These are phyloP conservation scores for Archips xylosteana DNA, from an alignment of 2,888 invertebrate species.

Conservation along the genomic window DNA sequence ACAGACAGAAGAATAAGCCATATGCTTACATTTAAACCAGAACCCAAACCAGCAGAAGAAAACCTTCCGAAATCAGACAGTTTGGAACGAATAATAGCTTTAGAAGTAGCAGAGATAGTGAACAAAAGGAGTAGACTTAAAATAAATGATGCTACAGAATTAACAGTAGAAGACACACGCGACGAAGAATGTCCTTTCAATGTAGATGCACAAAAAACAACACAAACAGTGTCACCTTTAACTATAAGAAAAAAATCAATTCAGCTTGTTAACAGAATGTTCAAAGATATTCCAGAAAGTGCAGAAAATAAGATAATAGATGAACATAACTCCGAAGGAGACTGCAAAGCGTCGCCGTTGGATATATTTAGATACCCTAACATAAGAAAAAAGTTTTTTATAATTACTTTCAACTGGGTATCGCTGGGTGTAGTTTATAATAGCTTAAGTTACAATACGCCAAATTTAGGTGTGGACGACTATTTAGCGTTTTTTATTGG, in stretches of 20 bases:
- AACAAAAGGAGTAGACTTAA: constrained; percentile 62
- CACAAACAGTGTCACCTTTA: constrained; percentile 58
- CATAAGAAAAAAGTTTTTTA: constrained; percentile 87
- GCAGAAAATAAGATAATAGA: constrained; percentile 71
- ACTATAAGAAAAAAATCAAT: constrained; percentile 72
- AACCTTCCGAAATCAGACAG: constrained; percentile 52
- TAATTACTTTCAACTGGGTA: constrained; percentile 88
- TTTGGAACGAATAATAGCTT: constrained; percentile 64
- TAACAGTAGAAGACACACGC: constrained; percentile 50
- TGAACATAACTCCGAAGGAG: constrained; percentile 76
- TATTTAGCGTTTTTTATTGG: constrained; percentile 89
- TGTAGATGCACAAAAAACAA: constrained; percentile 58
- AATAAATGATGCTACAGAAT: constrained; percentile 46
- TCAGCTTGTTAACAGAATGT: constrained; percentile 69
- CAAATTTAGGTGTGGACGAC: constrained; percentile 88
- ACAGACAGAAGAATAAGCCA: constrained; percentile 71
- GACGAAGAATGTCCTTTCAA: constrained; percentile 59
- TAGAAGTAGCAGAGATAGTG: constrained; percentile 70
- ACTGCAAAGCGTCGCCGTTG: constrained; percentile 85
- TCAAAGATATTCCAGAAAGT: constrained; percentile 58
- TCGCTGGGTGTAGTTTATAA: constrained; percentile 89
- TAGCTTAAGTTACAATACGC: constrained; percentile 88
- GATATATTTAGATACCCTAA: constrained; percentile 88
- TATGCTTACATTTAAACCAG: constrained; percentile 73
- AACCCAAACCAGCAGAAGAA: constrained; percentile 58